Percentiles rank a stretch among this genome's conserved stretches.
Conservation (phyloP, 2,888 invertebrate species). For the Tethea ocularis region DNA sequence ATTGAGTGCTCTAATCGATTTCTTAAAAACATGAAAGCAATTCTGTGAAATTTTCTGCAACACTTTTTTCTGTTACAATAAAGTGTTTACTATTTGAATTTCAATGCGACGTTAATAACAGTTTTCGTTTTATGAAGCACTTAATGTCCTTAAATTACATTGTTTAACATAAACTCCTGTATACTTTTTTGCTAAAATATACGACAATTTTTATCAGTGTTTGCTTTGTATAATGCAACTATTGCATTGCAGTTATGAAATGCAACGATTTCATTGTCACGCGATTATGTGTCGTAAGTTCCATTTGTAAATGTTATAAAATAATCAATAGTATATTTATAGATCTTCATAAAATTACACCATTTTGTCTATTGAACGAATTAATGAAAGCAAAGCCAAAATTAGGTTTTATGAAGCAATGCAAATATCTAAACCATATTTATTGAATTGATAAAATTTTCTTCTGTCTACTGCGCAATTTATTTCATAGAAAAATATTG, state of each 20-base stretch:
- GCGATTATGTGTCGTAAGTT: neutral
- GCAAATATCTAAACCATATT: neutral
- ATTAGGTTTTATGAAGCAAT: neutral
- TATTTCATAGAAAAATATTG: slow-evolving; percentile 12
- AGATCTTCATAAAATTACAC: neutral
- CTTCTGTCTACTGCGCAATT: slow-evolving; percentile 22
- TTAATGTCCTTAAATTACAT: neutral
- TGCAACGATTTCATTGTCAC: neutral
- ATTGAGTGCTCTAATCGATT: too few relatives aligned
- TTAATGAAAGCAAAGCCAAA: too few relatives aligned
- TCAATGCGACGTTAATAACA: neutral
- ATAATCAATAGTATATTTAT: neutral
- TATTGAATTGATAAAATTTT: too few relatives aligned
- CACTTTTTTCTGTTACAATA: too few relatives aligned
- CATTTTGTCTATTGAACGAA: too few relatives aligned
- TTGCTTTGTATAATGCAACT: neutral
- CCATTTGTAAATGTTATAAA: neutral
- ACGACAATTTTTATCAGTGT: neutral
- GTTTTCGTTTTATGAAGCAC: neutral
- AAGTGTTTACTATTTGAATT: neutral
- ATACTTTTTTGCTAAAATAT: neutral
- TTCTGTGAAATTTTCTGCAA: too few relatives aligned
- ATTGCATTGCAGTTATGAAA: neutral
- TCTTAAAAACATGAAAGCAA: too few relatives aligned
- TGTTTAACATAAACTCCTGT: neutral